Conservation (phyloP, 2,113 vertebrate species). For the Leptobrachium leishanense region DNA sequence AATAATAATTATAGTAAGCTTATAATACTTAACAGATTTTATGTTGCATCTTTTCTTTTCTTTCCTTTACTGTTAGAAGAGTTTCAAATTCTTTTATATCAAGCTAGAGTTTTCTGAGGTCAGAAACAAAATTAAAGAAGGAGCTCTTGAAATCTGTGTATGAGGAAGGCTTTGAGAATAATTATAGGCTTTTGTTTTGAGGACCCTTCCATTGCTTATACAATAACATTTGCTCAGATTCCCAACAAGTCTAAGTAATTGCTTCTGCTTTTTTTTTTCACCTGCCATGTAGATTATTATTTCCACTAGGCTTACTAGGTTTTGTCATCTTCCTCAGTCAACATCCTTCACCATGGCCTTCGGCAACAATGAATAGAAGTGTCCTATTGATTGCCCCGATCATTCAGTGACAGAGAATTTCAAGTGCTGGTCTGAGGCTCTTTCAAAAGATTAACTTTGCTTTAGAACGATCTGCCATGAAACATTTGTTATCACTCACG, state of each 20-base stretch:
- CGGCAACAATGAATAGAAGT: slow-evolving; percentile 70
- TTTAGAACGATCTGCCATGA: slow-evolving; percentile 77
- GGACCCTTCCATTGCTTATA: slow-evolving; percentile 56
- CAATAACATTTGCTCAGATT: slow-evolving; percentile 69
- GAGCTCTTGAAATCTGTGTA: neutral
- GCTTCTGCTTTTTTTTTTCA: slow-evolving; percentile 65
- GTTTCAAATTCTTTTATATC: no score
- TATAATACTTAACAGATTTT: no score
- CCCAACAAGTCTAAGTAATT: slow-evolving; percentile 80
- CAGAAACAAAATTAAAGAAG: neutral
- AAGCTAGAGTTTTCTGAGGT: no score
- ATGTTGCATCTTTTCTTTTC: no score
- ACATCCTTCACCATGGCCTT: slow-evolving; percentile 62
- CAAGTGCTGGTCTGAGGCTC: slow-evolving; percentile 73
- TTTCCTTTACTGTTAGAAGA: no score
- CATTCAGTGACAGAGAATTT: slow-evolving; percentile 68
- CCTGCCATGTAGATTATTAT: slow-evolving; percentile 69
- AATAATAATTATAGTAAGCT: no score
- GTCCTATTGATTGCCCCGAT: slow-evolving; percentile 72
- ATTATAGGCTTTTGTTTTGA: slow-evolving; percentile 49
- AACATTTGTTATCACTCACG: slow-evolving; percentile 72
- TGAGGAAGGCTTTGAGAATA: neutral
- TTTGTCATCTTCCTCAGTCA: slow-evolving; percentile 67
- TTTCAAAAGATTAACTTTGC: slow-evolving; percentile 80
- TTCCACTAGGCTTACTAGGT: slow-evolving; percentile 69